These are phyloP conservation scores for Clupea harengus DNA, from an alignment of 2,113 vertebrate species.

Conservation along the genomic window DNA sequence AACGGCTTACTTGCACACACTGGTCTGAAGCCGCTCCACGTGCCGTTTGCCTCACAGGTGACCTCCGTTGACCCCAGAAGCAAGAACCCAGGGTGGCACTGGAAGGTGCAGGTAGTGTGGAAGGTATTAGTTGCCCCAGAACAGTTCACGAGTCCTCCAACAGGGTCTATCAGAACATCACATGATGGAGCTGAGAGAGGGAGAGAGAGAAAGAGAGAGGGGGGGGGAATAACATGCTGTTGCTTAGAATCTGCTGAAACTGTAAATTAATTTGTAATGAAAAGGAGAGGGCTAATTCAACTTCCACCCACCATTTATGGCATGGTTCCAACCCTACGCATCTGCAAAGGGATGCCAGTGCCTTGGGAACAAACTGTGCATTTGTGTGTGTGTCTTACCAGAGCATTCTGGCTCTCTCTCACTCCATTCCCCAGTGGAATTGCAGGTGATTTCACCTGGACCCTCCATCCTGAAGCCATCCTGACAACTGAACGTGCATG, in stretches of 20 bases:
- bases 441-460: slow-evolving; percentile 43
- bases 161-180: not conserved
- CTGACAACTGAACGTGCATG: not conserved
- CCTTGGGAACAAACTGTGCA: not conserved
- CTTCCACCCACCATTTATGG: too few species aligned
- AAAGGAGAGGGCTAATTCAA: too few species aligned
- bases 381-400: slow-evolving; percentile 47
- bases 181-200: not conserved
- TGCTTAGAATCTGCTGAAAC: not conserved
- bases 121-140: not conserved
- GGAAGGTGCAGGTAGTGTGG: not conserved
- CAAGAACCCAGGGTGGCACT: not conserved
- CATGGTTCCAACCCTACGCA: too few species aligned
- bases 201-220: too few species aligned
- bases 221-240: not conserved
- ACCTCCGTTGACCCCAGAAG: not conserved
- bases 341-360: too few species aligned
- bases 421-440: slow-evolving; percentile 52
- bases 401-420: slow-evolving; percentile 55
- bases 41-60: not conserved
- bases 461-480: slow-evolving; percentile 60
- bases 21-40: not conserved
- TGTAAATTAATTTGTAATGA: not conserved
- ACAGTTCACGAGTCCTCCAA: not conserved
- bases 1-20: not conserved